Evolutionary conservation across 2,888 invertebrate genomes (phyloP).

Genomic region (Eristalis arbustorum): DNA sequence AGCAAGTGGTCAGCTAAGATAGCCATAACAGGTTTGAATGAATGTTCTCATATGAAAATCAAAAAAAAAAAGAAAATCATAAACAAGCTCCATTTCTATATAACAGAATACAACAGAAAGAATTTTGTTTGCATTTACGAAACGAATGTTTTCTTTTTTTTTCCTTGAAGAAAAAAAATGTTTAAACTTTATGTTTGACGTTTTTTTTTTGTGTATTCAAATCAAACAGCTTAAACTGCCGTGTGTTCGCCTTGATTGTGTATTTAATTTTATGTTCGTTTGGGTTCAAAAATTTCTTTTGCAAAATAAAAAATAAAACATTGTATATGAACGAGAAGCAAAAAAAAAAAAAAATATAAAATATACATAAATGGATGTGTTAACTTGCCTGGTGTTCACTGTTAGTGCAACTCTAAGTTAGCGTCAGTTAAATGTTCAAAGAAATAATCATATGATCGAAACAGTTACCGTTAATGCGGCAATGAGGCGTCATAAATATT

Average conservation of each 20-base stretch:
- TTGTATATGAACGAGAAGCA: not conserved
- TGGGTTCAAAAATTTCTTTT: slow-evolving; percentile 1
- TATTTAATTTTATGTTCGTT: not conserved
- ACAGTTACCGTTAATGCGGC: not conserved
- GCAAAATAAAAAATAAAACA: not conserved
- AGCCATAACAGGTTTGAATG: slow-evolving; percentile 97
- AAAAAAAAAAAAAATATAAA: slow-evolving; percentile 1
- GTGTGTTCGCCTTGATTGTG: slow-evolving; percentile 40
- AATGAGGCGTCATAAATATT: slow-evolving; percentile 17
- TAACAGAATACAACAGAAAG: slow-evolving; percentile 52
- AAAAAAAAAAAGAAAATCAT: slow-evolving; percentile 41
- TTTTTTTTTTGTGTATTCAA: not conserved
- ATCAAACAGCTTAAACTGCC: slow-evolving; percentile 52
- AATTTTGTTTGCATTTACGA: not conserved
- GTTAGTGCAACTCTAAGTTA: slow-evolving; percentile 52
- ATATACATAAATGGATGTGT: slow-evolving; percentile 2
- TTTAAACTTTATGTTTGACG: not conserved
- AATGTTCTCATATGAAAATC: slow-evolving; percentile 52
- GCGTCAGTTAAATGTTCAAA: slow-evolving; percentile 41
- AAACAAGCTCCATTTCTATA: slow-evolving; percentile 42
- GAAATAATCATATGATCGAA: not conserved
- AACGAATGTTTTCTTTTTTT: not conserved
- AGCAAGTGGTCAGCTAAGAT: slow-evolving; percentile 99
- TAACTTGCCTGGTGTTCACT: slow-evolving; percentile 62
- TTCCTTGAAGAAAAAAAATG: slow-evolving; percentile 1